Conservation (phyloP, 37 sponge, comb jelly and placozoan genomes). For the Petrosia ficiformis region DNA sequence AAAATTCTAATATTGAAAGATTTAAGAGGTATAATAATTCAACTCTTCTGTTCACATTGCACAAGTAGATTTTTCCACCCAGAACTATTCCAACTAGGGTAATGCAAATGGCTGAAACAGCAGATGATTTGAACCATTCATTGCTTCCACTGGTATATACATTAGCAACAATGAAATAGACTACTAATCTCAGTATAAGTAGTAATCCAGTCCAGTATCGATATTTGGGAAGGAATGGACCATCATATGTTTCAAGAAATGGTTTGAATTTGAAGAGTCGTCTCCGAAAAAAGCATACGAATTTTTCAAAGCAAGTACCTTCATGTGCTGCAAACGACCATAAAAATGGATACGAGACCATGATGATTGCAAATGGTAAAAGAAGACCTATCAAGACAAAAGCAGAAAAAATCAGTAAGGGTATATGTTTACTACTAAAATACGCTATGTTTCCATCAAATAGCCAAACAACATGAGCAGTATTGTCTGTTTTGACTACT, state of each 20-base stretch:
- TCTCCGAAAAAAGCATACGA: neutral
- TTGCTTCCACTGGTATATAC: neutral
- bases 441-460: conserved; percentile 33
- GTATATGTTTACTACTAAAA: conserved; percentile 18
- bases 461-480: conserved; percentile 8
- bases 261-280: conserved; percentile 7
- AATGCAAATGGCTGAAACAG: neutral
- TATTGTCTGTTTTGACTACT: neutral
- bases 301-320: neutral
- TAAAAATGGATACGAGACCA: neutral
- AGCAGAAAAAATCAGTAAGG: conserved; percentile 6
- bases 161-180: neutral
- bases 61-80: neutral
- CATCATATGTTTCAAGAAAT: conserved; percentile 15
- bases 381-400: neutral
- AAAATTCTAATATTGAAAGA: neutral
- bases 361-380: conserved; percentile 15
- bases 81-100: neutral
- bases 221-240: neutral
- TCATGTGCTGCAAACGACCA: neutral
- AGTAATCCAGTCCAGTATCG: conserved; percentile 31
- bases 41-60: neutral
- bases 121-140: neutral
- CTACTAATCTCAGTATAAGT: neutral
- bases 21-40: neutral